A percentile compares a stretch with the other conserved stretches of the same genome.
These are phyloP conservation scores for Teinopalpus imperialis DNA, from an alignment of 2,888 invertebrate genomes.

Conservation along the genomic window DNA sequence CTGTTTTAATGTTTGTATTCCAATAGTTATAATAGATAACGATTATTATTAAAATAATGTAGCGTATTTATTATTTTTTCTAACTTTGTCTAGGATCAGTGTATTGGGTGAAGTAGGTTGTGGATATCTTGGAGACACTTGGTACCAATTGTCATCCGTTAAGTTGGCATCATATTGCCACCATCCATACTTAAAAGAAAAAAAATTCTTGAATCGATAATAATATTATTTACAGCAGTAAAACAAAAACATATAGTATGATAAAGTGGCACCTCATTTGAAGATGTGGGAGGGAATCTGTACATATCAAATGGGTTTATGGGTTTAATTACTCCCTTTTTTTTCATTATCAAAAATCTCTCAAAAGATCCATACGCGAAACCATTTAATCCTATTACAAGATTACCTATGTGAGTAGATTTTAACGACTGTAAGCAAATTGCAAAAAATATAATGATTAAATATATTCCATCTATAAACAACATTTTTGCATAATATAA, in stretches of 20 bases:
- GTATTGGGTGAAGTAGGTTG: constrained; percentile 66
- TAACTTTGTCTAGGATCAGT: constrained; percentile 57
- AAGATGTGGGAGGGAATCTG: constrained; percentile 66
- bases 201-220: no score
- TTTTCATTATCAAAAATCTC: constrained; percentile 72
- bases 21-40: no score
- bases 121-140: constrained; percentile 57
- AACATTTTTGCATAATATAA: no score
- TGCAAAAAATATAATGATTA: no score
- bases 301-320: constrained; percentile 78
- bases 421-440: constrained; percentile 42
- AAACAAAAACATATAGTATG: background rate
- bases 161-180: constrained; percentile 68
- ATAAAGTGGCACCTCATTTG: constrained; percentile 51
- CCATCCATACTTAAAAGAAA: constrained; percentile 69
- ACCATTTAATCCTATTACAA: constrained; percentile 77
- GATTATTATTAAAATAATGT: constrained; percentile 51
- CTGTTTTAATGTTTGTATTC: no score
- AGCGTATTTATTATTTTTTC: constrained; percentile 72
- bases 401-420: constrained; percentile 68
- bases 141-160: constrained; percentile 59
- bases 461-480: no score
- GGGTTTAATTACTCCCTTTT: constrained; percentile 78
- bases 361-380: constrained; percentile 77
- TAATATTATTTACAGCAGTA: background rate